phyloP scores from a whole-genome alignment of 2,113 vertebrate species.

The Hippocampus comes region DNA sequence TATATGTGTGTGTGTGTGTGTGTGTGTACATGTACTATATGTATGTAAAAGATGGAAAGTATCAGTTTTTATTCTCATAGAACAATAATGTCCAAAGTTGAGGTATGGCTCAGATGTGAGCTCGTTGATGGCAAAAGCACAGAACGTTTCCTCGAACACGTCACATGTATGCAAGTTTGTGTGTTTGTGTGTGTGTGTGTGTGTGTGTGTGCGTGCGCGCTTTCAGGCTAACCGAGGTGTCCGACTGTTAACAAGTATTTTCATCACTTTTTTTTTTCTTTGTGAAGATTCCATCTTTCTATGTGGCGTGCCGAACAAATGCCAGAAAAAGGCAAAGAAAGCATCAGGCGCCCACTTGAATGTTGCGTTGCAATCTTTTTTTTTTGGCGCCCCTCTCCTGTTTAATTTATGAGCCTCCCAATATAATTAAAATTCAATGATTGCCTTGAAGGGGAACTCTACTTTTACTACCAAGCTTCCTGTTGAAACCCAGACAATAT shows the following conservation, averaged over 20 bases:
- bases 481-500: conserved; percentile 67
- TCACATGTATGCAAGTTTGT: conserved; percentile 7
- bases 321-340: neutral
- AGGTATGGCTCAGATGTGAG: conserved; percentile 41
- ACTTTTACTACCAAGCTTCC: conserved; percentile 68
- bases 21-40: conserved; percentile 11
- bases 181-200: neutral
- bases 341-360: conserved; percentile 50
- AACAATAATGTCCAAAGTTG: conserved; percentile 56
- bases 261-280: conserved; percentile 38
- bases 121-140: conserved; percentile 49
- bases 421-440: conserved; percentile 68
- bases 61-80: conserved; percentile 66
- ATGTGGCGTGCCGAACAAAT: neutral
- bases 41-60: conserved; percentile 36
- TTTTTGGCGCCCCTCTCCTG: conserved; percentile 14
- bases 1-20: too few species aligned
- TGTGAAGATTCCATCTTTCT: neutral
- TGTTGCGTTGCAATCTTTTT: conserved; percentile 28
- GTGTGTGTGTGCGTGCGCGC: neutral
- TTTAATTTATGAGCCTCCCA: conserved; percentile 74
- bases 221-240: neutral
- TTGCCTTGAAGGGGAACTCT: conserved; percentile 74
- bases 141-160: conserved; percentile 49
- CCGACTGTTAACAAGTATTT: conserved; percentile 12